Percentiles rank a stretch among this genome's conserved stretches.
Conservation (phyloP, 2,888 invertebrate species). For the Drosophila tripunctata region DNA sequence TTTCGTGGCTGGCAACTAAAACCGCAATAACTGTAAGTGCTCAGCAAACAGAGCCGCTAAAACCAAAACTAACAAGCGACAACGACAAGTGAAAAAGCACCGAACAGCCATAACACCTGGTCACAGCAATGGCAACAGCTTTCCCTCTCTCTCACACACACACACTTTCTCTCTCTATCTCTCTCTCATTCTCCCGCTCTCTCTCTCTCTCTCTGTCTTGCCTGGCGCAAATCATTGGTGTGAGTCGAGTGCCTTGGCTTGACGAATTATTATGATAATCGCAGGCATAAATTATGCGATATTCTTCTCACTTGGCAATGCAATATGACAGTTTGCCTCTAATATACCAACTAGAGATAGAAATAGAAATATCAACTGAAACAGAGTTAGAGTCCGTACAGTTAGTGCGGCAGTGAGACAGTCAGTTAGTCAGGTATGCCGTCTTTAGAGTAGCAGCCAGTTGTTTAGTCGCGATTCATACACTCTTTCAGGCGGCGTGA, state of each 20-base stretch:
- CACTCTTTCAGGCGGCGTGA: conserved; percentile 19
- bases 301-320: conserved; percentile 46
- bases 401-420: background rate
- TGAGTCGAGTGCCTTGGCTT: conserved; percentile 49
- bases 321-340: conserved; percentile 49
- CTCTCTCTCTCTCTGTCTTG: background rate
- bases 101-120: conserved; percentile 24
- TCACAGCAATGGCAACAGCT: conserved; percentile 4
- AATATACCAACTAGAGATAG: conserved; percentile 5
- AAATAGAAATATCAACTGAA: background rate
- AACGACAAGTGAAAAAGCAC: conserved; percentile 3
- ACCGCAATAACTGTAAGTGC: conserved; percentile 79
- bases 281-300: conserved; percentile 72
- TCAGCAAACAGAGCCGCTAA: conserved; percentile 61
- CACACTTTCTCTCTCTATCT: background rate
- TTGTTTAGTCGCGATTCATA: conserved; percentile 35
- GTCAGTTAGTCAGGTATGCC: conserved; percentile 1
- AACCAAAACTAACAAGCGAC: conserved; percentile 43
- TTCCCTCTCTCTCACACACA: background rate
- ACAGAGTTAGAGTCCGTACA: background rate
- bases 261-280: conserved; percentile 78
- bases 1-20: conserved; percentile 54
- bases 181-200: background rate
- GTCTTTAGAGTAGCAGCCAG: conserved; percentile 29
- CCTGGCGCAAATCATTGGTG: conserved; percentile 46